Percentiles rank a stretch among this genome's conserved stretches.
Evolutionary conservation across 1,140 invertebrate species (phyloP).

Genomic region (Megathymus violae): DNA sequence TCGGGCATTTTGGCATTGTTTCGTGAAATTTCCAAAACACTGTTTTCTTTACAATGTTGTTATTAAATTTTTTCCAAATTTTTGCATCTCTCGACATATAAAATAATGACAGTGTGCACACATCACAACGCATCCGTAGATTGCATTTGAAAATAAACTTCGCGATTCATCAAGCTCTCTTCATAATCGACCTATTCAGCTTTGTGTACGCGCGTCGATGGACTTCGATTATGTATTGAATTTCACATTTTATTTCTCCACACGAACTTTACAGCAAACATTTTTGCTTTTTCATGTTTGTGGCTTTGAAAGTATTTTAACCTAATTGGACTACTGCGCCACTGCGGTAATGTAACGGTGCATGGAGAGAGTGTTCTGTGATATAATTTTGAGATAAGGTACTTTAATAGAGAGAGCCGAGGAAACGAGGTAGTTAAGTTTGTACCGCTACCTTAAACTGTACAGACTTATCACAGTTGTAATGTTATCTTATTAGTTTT

Average conservation of each 20-base stretch:
- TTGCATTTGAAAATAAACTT: conserved; percentile 40
- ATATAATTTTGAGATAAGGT: no score
- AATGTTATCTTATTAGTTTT: no score
- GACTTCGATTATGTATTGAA: conserved; percentile 31
- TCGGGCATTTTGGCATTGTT: no score
- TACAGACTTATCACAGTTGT: no score
- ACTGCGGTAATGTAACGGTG: background rate
- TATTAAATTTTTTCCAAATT: no score
- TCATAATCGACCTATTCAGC: conserved; percentile 39
- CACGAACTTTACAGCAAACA: background rate
- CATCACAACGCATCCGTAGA: conserved; percentile 16
- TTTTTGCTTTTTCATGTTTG: conserved; percentile 4
- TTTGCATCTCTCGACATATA: no score
- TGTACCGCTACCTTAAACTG: no score
- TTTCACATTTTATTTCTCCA: conserved; percentile 16
- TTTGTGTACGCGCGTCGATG: conserved; percentile 36
- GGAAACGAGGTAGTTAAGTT: no score
- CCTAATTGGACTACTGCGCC: conserved; percentile 2
- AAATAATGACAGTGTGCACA: conserved; percentile 3
- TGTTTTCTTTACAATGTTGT: no score
- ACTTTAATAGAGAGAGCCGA: no score
- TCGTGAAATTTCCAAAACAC: no score
- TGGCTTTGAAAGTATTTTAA: conserved; percentile 8
- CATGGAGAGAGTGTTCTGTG: no score
- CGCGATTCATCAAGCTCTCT: conserved; percentile 36